A percentile compares a stretch with the other conserved stretches of the same genome.
Conservation (phyloP, 2,113 vertebrate genomes). For the Felis catus region DNA sequence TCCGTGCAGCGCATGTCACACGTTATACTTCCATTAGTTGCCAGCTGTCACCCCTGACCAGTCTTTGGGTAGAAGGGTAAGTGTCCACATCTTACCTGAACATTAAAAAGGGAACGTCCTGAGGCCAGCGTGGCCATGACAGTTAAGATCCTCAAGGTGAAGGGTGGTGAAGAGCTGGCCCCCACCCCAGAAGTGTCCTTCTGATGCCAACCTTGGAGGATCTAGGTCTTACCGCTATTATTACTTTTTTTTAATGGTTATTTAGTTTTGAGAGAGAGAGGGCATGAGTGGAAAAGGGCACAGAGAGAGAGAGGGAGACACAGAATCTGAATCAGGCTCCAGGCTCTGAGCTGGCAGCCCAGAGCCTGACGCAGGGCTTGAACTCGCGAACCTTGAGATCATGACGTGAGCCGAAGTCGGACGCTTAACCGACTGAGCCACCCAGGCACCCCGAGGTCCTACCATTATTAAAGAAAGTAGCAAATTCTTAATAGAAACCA, state of each 20-base stretch:
- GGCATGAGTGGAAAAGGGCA: too few species aligned
- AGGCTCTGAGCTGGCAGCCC: too few species aligned
- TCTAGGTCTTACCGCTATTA: neutral
- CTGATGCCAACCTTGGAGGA: neutral
- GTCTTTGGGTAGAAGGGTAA: neutral
- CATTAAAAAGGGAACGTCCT: fast-evolving
- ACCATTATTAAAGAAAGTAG: neutral
- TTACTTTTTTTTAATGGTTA: too few species aligned
- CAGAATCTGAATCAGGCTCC: too few species aligned
- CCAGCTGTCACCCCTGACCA: neutral
- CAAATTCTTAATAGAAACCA: neutral
- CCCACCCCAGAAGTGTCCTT: neutral
- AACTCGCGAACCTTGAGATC: too few species aligned
- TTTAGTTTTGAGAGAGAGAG: too few species aligned
- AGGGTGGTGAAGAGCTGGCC: too few species aligned
- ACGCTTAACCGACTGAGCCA: too few species aligned
- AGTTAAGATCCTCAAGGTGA: neutral
- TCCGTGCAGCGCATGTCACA: neutral
- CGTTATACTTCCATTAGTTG: neutral
- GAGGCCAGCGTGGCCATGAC: neutral
- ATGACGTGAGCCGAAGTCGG: too few species aligned
- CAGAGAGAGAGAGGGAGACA: too few species aligned
- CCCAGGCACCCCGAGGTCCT: neutral
- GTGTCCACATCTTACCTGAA: neutral
- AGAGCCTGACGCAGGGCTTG: too few species aligned